phyloP scores from a whole-genome alignment of 2,888 invertebrate species.

The Charanyca ferruginea region DNA sequence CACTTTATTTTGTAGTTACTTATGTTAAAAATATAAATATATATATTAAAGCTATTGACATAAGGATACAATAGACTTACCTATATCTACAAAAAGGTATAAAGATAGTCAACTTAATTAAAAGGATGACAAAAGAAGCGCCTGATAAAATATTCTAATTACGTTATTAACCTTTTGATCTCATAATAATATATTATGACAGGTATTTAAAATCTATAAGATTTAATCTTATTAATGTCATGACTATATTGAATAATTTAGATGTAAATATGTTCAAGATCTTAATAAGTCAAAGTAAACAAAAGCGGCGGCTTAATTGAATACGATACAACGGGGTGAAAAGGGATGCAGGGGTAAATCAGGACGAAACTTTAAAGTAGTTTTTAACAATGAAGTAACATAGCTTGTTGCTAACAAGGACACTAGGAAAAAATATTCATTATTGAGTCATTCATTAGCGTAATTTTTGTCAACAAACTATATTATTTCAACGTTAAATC shows the following conservation, averaged over 20 bases:
- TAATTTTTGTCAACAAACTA: no score
- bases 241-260: constrained; percentile 26
- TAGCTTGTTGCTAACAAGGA: no score
- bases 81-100: neutral
- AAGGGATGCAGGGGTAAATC: no score
- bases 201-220: constrained; percentile 46
- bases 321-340: no score
- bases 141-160: constrained; percentile 70
- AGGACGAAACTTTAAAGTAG: no score
- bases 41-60: constrained; percentile 2
- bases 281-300: constrained; percentile 33
- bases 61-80: neutral
- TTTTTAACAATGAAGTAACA: no score
- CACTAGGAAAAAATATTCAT: no score
- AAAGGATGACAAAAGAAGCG: constrained; percentile 61
- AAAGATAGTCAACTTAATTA: constrained; percentile 28
- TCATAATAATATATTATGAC: constrained; percentile 39
- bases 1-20: constrained; percentile 17
- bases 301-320: constrained; percentile 24
- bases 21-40: neutral
- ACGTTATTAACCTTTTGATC: constrained; percentile 56
- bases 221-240: constrained; percentile 34
- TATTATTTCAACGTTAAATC: no score
- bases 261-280: constrained; percentile 25
- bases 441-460: no score